These are phyloP conservation scores for Dicyrtomina minuta DNA, from an alignment of 2,888 invertebrate genomes.

Conservation along the genomic window DNA sequence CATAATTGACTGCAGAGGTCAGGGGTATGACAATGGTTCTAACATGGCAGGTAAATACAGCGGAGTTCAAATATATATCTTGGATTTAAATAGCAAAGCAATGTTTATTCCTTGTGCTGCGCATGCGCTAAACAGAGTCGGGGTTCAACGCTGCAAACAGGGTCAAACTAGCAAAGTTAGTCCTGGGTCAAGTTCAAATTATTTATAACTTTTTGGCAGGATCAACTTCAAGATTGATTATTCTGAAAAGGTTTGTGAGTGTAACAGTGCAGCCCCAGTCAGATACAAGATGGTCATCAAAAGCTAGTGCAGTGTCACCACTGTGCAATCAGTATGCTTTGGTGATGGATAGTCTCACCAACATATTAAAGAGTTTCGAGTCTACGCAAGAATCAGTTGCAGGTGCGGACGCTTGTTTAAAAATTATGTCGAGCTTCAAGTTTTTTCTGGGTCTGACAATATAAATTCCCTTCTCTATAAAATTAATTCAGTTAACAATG, in stretches of 20 bases:
- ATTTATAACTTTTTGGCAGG: slow-evolving; percentile 4
- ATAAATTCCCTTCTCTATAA: slow-evolving; percentile 5
- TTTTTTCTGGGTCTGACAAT: background rate
- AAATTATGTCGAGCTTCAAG: background rate
- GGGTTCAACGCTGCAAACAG: too few species aligned
- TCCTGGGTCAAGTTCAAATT: too few species aligned
- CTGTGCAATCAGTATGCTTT: background rate
- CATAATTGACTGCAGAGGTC: slow-evolving; percentile 3
- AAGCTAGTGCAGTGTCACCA: background rate
- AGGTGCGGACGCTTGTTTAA: background rate
- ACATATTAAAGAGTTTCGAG: background rate
- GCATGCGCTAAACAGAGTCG: too few species aligned
- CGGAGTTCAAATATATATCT: slow-evolving; percentile 9
- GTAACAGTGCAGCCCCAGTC: background rate
- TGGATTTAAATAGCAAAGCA: background rate
- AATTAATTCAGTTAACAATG: background rate
- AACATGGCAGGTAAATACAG: too few species aligned
- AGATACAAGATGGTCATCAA: background rate
- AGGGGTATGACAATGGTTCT: slow-evolving; percentile 7
- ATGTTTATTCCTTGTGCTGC: slow-evolving; percentile 4
- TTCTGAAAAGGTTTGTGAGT: too few species aligned
- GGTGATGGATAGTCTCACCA: background rate
- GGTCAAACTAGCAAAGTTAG: background rate
- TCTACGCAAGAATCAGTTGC: background rate
- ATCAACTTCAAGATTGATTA: background rate